Evolutionary conservation across 1,140 invertebrate genomes (phyloP), one percentile per base, ranked within the genome.

Genomic region (Eubasilissa regina): DNA sequence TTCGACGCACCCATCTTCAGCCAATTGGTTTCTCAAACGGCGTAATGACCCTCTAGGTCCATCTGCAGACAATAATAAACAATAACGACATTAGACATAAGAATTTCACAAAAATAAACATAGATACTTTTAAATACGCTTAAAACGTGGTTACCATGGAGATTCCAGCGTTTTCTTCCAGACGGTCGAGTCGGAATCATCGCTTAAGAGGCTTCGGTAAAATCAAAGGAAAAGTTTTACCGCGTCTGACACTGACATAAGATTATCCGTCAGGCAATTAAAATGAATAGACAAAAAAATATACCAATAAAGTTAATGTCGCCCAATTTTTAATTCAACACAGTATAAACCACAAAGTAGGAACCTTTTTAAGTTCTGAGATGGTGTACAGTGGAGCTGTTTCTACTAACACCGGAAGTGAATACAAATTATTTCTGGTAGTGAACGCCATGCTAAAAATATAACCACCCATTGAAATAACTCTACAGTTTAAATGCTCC

Each of bases 1-100:
- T 84, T 95, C 94, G 1, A 94, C 92, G 88, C 94, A 95, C 15
- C 94, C 94, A 86, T 95, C 94, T 84, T 94, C 94, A 4, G 94
- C 94, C 48, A 95, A 84, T 83, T 94, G 93, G 81, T 92, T 93
- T 43, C 94, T 88, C 74, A 95, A 87, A 74, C 93, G 87, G 84
- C 92, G 90, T 51, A 94, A 86, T 60, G 93, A 93, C 48, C 91
- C 91, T 86, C 91, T 87, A 76, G 92, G 91, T 81, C 92, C 92
- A 90, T 93, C 93, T 93, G 87, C 83, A 87, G 79, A 17, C 70
- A 56, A 56, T 19, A 56, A 44, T 74, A 56, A 48, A 62, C 55
- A 75, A 47, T 64, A 35, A 48, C 66, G 53, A 43, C 19, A 75
- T 56, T 44, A 51, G 64, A 62, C 47, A 60, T 51, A 17, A 48